Percentiles rank a stretch among this genome's conserved stretches.
These are phyloP conservation scores for Lasioglossum morio DNA, from an alignment of 2,888 invertebrate genomes.

Conservation along the genomic window DNA sequence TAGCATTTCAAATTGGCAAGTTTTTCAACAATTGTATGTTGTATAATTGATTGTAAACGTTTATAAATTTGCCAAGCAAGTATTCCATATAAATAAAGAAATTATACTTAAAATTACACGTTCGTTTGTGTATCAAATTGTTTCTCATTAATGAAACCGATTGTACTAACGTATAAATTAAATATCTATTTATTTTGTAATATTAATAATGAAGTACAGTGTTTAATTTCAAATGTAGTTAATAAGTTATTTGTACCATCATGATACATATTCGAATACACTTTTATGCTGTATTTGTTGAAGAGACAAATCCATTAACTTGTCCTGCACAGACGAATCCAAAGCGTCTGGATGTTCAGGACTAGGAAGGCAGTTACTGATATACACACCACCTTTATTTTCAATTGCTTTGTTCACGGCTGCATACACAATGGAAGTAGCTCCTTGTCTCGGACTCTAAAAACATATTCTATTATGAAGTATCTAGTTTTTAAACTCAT, in stretches of 20 bases:
- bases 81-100: conserved; percentile 49
- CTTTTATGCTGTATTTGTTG: conserved; percentile 75
- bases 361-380: conserved; percentile 90
- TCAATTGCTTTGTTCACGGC: conserved; percentile 91
- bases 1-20: conserved; percentile 27
- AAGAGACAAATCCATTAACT: conserved; percentile 88
- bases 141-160: background rate
- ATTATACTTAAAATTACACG: conserved; percentile 28
- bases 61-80: conserved; percentile 27
- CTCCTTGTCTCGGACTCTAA: conserved; percentile 92
- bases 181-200: background rate
- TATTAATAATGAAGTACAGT: conserved; percentile 20
- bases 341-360: conserved; percentile 87
- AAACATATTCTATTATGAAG: conserved; percentile 34
- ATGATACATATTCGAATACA: conserved; percentile 57
- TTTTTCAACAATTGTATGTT: conserved; percentile 29
- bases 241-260: background rate
- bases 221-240: background rate
- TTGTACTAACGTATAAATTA: conserved; percentile 3
- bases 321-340: conserved; percentile 87
- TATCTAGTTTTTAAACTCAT: background rate
- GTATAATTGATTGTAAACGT: conserved; percentile 45
- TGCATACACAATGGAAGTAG: conserved; percentile 91
- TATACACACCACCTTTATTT: conserved; percentile 92
- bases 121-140: background rate